Evolutionary conservation across 2,113 vertebrate genomes (phyloP), one percentile per base, ranked within the genome.

Genomic region (Sturnira hondurensis): DNA sequence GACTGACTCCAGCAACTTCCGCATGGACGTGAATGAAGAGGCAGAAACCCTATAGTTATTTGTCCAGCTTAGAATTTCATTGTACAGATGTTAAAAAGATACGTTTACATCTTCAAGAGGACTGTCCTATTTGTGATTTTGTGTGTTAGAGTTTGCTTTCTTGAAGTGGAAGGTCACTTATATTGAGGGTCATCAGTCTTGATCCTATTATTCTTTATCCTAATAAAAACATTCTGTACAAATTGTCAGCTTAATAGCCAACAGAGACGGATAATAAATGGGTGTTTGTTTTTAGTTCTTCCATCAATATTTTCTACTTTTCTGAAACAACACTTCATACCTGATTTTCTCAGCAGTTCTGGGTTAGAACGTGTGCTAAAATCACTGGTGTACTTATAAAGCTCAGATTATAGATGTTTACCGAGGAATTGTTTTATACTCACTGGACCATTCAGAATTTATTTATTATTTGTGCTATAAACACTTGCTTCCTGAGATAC

Each of bases 381-480:
- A 22, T 38, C 61, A 13, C 28, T 7, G 20, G 26, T 14, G 7
- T 22, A 3, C 20, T 67, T 31, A 56, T 0, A 20, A 83, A 82
- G 36, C 36, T 43, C 41, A 68, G 83, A 65, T 71, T 77, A 33
- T 19, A 65, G 78, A 95, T 81, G 91, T 26, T 84, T 65, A 68
- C 70, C 56, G 65, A 93, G 92, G 94, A 98, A 95, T 95, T 96
- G 95, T 74, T 95, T 92, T 63, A 65, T 50, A 50, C 36, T 52
- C 19, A 82, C 31, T 43, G 86, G 96, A 93, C 96, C 93, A 93
- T 93, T 96, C 14, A 36, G 74, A 86, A 86, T 87, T 68, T 95
- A 68, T 86, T 92, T 93, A 96, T 87, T 96, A 96, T 95, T 97
- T 85, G 90, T 38, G 45, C 96, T 81, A 95, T 16, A 91, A 16